Base-by-base conservation (phyloP, 2,888 invertebrate species). In the Isoperla grammatica region DNA sequence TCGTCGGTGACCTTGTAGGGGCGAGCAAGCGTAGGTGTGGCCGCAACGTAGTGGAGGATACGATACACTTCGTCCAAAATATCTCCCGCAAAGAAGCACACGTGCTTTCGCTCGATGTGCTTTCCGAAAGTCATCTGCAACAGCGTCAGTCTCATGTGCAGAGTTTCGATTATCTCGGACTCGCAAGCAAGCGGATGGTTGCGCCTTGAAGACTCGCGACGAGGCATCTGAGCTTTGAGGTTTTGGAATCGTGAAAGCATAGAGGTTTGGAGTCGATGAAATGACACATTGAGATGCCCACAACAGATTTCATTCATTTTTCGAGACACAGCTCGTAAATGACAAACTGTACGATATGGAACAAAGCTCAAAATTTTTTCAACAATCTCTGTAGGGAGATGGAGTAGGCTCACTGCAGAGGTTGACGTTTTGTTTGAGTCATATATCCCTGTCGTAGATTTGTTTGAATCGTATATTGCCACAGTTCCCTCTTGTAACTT, bases 81-180 rank as follows among this genome's bases (percentile, higher is more conserved):
- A 90, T 92, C 93, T 74, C 95, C 95, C 49, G 95, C 92, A 72
- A 95, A 95, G 75, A 95, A 95, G 76, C 94, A 95, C 73, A 92
- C 92, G 71, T 94, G 90, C 72, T 89, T 91, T 68, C 91, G 82
- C 74, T 95, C 94, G 72, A 95, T 95, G 73, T 95, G 95, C 76
- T 95, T 95, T 56, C 92, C 92, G 77, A 94, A 93, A 17, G 93
- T 90, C 94, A 95, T 95, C 76, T 93, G 92, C 63, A 95, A 78
- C 60, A 95, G 77, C 56, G 92, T 92, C 56, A 95, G 81, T 66
- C 95, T 82, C 87, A 95, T 95, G 71, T 95, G 92, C 66, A 95
- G 79, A 0, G 95, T 95, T 75, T 95, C 94, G 70, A 95, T 87
- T 50, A 95, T 94, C 74, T 95, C 95, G 40, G 90, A 90, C 76